Evolutionary conservation across 2,888 invertebrate species (phyloP).

Genomic region (Trissolcus japonicus): DNA sequence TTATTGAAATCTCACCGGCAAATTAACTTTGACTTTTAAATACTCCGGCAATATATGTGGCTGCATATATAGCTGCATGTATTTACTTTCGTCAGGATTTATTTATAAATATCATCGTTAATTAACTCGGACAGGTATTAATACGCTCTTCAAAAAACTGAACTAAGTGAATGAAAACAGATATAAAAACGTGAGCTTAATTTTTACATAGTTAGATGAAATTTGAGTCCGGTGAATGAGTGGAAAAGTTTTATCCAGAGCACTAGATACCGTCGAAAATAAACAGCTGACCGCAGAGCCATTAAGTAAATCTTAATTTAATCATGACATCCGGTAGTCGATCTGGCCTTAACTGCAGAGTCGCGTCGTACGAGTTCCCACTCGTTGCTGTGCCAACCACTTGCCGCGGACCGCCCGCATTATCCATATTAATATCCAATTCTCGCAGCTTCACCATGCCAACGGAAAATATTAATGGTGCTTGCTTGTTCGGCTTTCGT

Average conservation of each 20-base stretch:
- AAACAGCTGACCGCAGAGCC: conserved; percentile 54
- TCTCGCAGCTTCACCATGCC: conserved; percentile 42
- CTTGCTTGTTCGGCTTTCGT: conserved; percentile 23
- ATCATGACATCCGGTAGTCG: conserved; percentile 55
- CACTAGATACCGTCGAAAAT: conserved; percentile 25
- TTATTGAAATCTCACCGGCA: background rate
- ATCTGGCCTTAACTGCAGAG: conserved; percentile 47
- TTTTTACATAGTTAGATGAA: no score
- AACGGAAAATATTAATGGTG: conserved; percentile 47
- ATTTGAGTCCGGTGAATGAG: no score
- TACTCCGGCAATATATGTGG: background rate
- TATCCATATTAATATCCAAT: conserved; percentile 57
- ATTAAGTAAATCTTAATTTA: conserved; percentile 63
- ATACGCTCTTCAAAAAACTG: no score
- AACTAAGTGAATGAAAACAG: no score
- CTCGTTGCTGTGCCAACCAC: conserved; percentile 32
- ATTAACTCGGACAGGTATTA: no score
- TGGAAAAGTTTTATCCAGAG: background rate
- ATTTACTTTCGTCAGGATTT: no score
- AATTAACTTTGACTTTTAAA: no score
- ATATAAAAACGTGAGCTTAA: no score
- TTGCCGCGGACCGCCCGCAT: conserved; percentile 46
- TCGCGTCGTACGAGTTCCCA: conserved; percentile 46
- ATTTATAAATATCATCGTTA: no score
- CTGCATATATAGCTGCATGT: no score